Conservation (phyloP, 1,140 invertebrate species). For the Tigriopus japonicus region DNA sequence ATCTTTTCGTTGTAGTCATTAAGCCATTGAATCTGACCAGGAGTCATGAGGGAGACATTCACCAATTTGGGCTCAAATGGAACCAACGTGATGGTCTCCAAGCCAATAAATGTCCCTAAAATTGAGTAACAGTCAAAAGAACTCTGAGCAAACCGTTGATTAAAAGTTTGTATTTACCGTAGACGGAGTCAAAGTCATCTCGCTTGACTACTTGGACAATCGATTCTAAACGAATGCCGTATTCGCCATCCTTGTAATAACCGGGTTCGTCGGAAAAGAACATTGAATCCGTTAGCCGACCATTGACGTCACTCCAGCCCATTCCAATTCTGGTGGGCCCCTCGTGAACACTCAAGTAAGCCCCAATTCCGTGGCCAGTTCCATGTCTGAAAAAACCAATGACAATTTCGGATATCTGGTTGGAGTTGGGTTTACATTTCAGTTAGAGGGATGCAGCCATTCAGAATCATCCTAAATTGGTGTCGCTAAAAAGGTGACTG, state of each 20-base stretch:
- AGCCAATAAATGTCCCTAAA: slow-evolving; percentile 35
- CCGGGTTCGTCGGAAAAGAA: slow-evolving; percentile 31
- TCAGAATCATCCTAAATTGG: too few species aligned
- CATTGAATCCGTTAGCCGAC: slow-evolving; percentile 18
- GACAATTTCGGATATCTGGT: too few species aligned
- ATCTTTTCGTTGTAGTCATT: not conserved
- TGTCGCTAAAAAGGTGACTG: too few species aligned
- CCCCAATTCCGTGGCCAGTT: slow-evolving; percentile 74
- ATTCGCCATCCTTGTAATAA: slow-evolving; percentile 48
- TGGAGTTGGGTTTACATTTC: too few species aligned
- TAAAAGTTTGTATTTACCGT: not conserved
- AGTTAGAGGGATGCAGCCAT: too few species aligned
- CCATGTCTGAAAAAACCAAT: slow-evolving; percentile 36
- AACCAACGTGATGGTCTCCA: slow-evolving; percentile 66
- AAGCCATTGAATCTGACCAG: slow-evolving; percentile 29
- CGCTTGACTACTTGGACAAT: slow-evolving; percentile 54
- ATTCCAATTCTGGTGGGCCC: slow-evolving; percentile 21
- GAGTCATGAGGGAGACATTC: slow-evolving; percentile 49
- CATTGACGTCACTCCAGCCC: slow-evolving; percentile 30
- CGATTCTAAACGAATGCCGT: slow-evolving; percentile 80
- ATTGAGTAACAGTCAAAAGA: not conserved
- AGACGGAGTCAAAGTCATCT: not conserved
- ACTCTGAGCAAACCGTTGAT: too few species aligned
- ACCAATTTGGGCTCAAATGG: slow-evolving; percentile 85
- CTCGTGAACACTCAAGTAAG: slow-evolving; percentile 62